Base-by-base conservation (phyloP, 1,140 invertebrate species). In the Microplitis mediator region DNA sequence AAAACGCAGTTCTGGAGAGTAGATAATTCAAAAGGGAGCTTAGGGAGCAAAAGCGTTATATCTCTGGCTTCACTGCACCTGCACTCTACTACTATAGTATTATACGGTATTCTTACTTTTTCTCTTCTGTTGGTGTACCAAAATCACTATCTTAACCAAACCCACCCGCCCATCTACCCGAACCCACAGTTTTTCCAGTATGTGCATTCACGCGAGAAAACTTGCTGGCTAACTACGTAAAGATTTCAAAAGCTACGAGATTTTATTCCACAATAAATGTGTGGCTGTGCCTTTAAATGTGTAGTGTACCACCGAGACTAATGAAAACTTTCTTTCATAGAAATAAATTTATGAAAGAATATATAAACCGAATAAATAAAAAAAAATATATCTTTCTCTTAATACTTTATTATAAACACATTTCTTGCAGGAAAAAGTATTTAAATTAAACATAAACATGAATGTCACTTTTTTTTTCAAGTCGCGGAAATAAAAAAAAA, bases 11-110 rank as follows among this genome's bases (percentile, higher is more conserved):
- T 16, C 52, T 62, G 31, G 31, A 62, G 32, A 16, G 45, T 54
- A 67, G 39, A 67, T 67, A 67, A 52, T 67, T 67, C 65, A 67
- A 50, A 67, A 67, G 65, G 50, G 56, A 23, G 65, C 65, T 67
- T 32, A 39, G 65, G 8, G 34, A 67, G 63, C 63, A 50, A 39
- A 16, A 67, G 50, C 31, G 65, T 67, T 36, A 52, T 52, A 66
- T 66, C 63, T 45, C 11, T 66, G 45, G 45, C n/a, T 66, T 66
- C 16, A 23, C 50, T 39, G 65, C 31, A 36, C 23, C 50, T 54
- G 65, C 51, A 67, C 50, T 39, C 34, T 64, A 45, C 36, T 36
- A 13, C 13, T 23, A 13, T 6, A 13, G n/a, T n/a, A 39, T 35
- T 35, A 23, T 45, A 45, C 39, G 39, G 39, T 45, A 45, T 45